Evolutionary conservation across 1,140 invertebrate genomes (phyloP).

Genomic region (Chironomus striatipennis): DNA sequence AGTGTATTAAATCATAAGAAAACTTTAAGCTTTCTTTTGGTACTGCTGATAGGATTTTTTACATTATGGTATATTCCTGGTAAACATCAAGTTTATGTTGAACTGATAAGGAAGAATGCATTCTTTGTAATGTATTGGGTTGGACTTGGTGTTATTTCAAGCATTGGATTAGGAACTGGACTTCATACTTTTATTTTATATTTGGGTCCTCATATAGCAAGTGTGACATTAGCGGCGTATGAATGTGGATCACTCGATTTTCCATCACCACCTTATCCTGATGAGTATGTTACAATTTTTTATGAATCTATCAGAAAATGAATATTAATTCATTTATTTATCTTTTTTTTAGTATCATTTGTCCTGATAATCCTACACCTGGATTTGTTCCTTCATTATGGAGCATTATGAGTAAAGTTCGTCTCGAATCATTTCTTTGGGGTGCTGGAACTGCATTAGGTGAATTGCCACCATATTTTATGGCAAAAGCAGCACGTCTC

Average conservation of each 20-base stretch:
- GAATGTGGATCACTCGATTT: constrained; percentile 93
- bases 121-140: constrained; percentile 90
- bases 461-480: constrained; percentile 94
- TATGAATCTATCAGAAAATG: too few relatives aligned
- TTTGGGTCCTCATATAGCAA: constrained; percentile 83
- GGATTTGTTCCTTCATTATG: constrained; percentile 56
- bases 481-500: constrained; percentile 85
- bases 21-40: constrained; percentile 36
- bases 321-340: too few relatives aligned
- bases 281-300: constrained; percentile 52
- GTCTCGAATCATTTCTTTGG: constrained; percentile 97
- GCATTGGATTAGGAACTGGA: constrained; percentile 94
- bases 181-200: constrained; percentile 98
- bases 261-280: constrained; percentile 83
- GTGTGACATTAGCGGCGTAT: constrained; percentile 96
- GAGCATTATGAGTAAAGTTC: constrained; percentile 92
- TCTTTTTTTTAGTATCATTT: constrained; percentile 66
- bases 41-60: constrained; percentile 40
- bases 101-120: constrained; percentile 42
- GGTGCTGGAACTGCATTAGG: constrained; percentile 95
- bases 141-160: constrained; percentile 89
- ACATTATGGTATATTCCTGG: constrained; percentile 41
- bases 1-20: constrained; percentile 47
- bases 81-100: constrained; percentile 41
- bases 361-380: constrained; percentile 54